Base-by-base conservation (phyloP, 2,888 invertebrate species). In the Norana najaformis region DNA sequence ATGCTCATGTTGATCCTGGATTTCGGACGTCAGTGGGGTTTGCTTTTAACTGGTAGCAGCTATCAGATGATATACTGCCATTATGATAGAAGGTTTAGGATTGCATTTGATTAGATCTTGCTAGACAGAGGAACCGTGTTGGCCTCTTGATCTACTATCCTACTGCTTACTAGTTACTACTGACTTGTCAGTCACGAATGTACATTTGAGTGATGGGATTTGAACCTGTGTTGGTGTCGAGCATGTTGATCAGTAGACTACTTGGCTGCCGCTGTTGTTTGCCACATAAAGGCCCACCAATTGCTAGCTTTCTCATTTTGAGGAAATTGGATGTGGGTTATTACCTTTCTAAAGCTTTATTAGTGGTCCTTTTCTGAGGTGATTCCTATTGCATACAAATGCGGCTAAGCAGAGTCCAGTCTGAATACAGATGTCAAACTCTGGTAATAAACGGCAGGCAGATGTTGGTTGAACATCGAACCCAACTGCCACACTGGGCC, bases 351-450 rank as follows among this genome's bases (percentile, higher is more conserved):
- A 37, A 37, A 85, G 85, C 37, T 23, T 69, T 85, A 37, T 85
- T 85, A 37, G 85, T 37, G 20, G 85, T 36, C 23, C 85, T 30
- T 85, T 85, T 85, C 37, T 37, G 36, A 16, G 1, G 37, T 23
- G 36, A 16, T 85, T 85, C 85, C 85, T 85, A 37, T 37, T 85
- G 85, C 85, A 85, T 85, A 85, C 85, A 85, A 85, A 85, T 85
- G 85, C 85, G 34, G 85, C 85, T 85, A 85, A 85, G 20, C 85
- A 85, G 85, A 85, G 85, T 36, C 85, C 20, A 4, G 35, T 35
- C 85, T 35, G 85, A 85, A 85, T 85, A 37, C 85, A 85, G 85
- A 85, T 69, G 69, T 69, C 69, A 69, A 69, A 69, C n/a, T 11
- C 30, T 30, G 30, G 69, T 69, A 69, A 69, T 69, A 69, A 69